Conservation (phyloP, 2,888 invertebrate species). For the Amphiduros pacificus region DNA sequence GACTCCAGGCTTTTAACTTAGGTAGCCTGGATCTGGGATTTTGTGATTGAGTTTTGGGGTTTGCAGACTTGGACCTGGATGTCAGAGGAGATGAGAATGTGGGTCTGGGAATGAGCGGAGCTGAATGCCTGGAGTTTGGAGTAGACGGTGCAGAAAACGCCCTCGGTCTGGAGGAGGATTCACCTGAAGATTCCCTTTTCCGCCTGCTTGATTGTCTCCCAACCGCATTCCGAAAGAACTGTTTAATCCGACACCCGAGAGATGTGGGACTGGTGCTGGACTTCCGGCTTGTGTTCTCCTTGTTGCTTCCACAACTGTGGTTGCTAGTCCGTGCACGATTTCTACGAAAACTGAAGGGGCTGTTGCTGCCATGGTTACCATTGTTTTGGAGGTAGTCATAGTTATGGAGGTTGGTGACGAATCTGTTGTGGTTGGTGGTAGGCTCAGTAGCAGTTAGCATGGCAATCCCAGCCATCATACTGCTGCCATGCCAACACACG, state of each 20-base stretch:
- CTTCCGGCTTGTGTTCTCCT: no score
- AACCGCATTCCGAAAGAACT: not conserved
- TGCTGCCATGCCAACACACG: no score
- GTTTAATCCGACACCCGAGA: not conserved
- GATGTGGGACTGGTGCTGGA: not conserved
- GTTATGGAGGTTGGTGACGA: not conserved
- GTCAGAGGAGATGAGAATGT: not conserved
- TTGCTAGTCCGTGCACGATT: not conserved
- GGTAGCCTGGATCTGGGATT: not conserved
- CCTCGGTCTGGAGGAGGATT: not conserved
- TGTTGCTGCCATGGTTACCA: not conserved
- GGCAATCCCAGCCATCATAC: not conserved
- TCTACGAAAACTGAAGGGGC: no score
- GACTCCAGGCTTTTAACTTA: not conserved
- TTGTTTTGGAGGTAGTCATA: slow-evolving; percentile 2
- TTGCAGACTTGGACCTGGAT: not conserved
- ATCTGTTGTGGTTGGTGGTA: not conserved
- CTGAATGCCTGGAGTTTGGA: not conserved
- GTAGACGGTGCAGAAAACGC: slow-evolving; percentile 1
- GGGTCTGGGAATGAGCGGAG: not conserved
- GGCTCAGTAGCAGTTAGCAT: not conserved
- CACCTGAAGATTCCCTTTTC: not conserved
- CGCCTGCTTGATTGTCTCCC: not conserved
- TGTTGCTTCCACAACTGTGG: not conserved
- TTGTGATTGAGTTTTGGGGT: not conserved